These are phyloP conservation scores for Macrotis lagotis DNA, from an alignment of 2,113 vertebrate species.

Conservation along the genomic window DNA sequence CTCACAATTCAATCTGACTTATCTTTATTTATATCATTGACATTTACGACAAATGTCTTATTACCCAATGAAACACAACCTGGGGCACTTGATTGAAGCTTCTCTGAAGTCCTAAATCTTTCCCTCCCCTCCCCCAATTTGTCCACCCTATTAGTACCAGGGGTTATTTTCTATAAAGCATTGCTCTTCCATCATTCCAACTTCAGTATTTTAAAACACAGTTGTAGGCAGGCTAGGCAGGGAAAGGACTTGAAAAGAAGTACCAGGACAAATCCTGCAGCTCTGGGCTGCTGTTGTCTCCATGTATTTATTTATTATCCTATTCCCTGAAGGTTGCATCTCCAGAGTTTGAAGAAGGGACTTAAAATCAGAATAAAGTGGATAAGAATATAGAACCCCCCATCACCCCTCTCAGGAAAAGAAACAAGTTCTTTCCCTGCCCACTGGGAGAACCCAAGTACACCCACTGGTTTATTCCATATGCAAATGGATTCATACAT, in stretches of 20 bases:
- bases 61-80: not conserved
- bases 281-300: not conserved
- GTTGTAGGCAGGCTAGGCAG: not conserved
- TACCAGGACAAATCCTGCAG: not conserved
- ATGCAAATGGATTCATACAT: not conserved
- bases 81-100: not conserved
- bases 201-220: not conserved
- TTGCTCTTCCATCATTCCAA: not conserved
- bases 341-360: not conserved
- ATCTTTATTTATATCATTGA: not conserved
- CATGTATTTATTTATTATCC: not conserved
- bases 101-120: not conserved
- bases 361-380: not conserved
- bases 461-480: constrained; percentile 9
- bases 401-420: not conserved
- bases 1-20: not conserved
- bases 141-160: not conserved
- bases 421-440: not conserved
- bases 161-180: not conserved
- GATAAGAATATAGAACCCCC: not conserved
- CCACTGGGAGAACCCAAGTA: not conserved
- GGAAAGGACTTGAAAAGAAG: not conserved
- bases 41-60: not conserved
- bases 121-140: not conserved
- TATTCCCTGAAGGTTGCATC: not conserved